These are phyloP conservation scores for Aldabrachelys gigantea DNA, from an alignment of 2,113 vertebrate genomes.

Conservation along the genomic window DNA sequence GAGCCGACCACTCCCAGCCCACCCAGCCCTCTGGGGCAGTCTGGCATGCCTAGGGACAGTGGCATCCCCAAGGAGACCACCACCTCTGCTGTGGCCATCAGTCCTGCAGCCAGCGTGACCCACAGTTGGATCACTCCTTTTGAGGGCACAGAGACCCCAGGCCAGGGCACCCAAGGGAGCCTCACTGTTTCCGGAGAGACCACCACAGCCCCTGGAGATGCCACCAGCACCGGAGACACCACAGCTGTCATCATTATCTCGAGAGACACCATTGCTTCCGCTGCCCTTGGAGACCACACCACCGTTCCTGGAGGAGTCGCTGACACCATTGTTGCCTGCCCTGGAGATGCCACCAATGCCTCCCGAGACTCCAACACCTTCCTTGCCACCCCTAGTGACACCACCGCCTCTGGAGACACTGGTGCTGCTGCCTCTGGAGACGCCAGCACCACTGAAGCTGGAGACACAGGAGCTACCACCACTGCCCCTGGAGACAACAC, in stretches of 20 bases:
- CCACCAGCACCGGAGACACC: background rate
- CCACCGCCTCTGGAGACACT: background rate
- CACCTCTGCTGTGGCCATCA: background rate
- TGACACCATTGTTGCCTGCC: background rate
- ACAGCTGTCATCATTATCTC: too few relatives aligned
- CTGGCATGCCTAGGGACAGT: background rate
- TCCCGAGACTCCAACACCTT: background rate
- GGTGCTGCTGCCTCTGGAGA: background rate
- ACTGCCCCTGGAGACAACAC: background rate
- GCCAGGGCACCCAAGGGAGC: background rate
- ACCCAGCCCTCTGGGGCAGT: background rate
- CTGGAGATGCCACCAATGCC: background rate
- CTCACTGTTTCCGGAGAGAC: background rate
- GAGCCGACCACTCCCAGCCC: background rate
- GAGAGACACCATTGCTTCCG: too few relatives aligned
- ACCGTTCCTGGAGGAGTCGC: background rate
- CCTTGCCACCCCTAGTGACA: background rate
- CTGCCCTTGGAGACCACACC: background rate
- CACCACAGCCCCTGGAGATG: background rate
- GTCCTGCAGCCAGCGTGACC: background rate
- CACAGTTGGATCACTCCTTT: background rate
- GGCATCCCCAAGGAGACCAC: background rate
- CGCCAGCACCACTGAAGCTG: background rate
- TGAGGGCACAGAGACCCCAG: background rate
- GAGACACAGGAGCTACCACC: background rate